phyloP scores from a whole-genome alignment of 30 jellyfish, hydroid and myxozoan genomes.

The Clytia hemisphaerica region DNA sequence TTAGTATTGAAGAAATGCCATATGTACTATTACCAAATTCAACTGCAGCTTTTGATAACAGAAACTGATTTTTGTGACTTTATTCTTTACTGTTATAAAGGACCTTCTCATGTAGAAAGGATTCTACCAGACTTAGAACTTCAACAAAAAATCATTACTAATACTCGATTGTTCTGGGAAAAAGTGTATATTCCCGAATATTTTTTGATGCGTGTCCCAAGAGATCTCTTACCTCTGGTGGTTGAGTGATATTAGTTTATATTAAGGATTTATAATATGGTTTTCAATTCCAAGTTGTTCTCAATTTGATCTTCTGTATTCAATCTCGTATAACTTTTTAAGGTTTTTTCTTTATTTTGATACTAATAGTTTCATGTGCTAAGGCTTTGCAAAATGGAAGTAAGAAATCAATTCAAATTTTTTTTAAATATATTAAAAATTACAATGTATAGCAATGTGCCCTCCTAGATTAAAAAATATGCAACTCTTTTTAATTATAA shows the following conservation, averaged over 20 bases:
- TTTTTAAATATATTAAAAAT: too few relatives aligned
- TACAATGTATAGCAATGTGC: too few relatives aligned
- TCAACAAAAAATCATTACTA: neutral
- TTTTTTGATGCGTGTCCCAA: constrained; percentile 19
- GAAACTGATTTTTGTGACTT: neutral
- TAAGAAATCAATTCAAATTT: too few relatives aligned
- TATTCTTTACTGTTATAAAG: constrained; percentile 17
- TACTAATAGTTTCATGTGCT: too few relatives aligned
- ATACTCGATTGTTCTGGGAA: constrained; percentile 5
- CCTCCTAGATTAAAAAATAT: too few relatives aligned
- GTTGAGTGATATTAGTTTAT: constrained; percentile 31
- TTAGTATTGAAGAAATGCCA: constrained; percentile 38
- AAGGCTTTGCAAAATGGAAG: too few relatives aligned
- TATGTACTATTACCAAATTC: constrained; percentile 21
- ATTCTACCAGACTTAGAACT: neutral
- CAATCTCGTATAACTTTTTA: too few relatives aligned
- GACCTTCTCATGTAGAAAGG: constrained; percentile 17
- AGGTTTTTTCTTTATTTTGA: too few relatives aligned
- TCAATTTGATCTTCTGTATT: too few relatives aligned
- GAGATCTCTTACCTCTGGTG: constrained; percentile 26
- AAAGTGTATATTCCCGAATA: constrained; percentile 28
- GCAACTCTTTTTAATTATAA: too few relatives aligned
- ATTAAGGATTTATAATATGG: too few relatives aligned
- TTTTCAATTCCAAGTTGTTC: too few relatives aligned
- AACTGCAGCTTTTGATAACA: neutral